These are phyloP conservation scores for Zaprionus gabonicus DNA, from an alignment of 1,140 invertebrate genomes.

Conservation along the genomic window DNA sequence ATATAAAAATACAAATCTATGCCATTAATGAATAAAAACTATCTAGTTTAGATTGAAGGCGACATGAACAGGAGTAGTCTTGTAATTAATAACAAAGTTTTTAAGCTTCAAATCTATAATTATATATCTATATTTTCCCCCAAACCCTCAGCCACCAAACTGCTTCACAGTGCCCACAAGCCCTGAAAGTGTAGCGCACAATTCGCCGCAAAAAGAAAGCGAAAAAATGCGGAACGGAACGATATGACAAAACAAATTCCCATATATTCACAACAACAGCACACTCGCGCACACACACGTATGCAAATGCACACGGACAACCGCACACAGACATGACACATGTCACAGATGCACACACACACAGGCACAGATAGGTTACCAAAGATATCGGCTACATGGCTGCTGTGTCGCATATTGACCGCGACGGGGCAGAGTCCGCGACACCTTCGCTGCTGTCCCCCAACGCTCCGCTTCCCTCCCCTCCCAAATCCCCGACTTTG, in stretches of 20 bases:
- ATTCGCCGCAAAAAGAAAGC: conserved; percentile 4
- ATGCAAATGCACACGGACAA: conserved; percentile 32
- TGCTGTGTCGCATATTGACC: conserved; percentile 72
- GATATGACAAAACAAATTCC: conserved; percentile 77
- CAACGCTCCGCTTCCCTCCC: background rate
- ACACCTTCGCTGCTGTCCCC: conserved; percentile 65
- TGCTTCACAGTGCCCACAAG: background rate
- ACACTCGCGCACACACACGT: conserved; percentile 36
- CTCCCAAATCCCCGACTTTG: conserved; percentile 15
- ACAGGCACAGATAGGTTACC: conserved; percentile 35
- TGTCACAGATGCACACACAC: background rate
- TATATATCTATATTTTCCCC: no score
- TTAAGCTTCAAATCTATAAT: no score
- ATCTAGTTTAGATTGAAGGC: no score
- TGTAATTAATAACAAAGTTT: no score
- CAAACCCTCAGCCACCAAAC: background rate
- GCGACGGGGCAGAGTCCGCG: conserved; percentile 51
- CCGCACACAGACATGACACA: conserved; percentile 6
- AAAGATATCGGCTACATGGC: conserved; percentile 59
- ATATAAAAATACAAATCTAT: no score
- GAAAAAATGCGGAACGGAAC: conserved; percentile 31
- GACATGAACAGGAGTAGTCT: no score
- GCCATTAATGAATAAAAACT: no score
- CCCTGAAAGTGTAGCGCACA: conserved; percentile 30
- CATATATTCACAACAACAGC: conserved; percentile 67